Evolutionary conservation across 2,888 invertebrate species (phyloP).

Genomic region (Imbricaverruca yamaguchii): DNA sequence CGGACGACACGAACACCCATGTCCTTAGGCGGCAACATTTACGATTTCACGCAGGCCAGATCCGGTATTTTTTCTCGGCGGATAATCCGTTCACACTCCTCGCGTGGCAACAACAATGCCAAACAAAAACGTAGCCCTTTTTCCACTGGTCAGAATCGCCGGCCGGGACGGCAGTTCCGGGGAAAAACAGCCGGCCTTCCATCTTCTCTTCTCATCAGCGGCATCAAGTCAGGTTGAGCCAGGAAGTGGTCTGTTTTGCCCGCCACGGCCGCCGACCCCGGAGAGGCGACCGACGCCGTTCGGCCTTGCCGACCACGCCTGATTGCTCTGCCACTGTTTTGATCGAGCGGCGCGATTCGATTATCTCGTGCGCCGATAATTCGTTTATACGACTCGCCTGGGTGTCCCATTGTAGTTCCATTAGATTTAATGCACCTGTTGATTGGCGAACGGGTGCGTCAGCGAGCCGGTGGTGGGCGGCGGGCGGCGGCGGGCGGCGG

Average conservation of each 20-base stretch:
- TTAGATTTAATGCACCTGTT: slow-evolving; percentile 22
- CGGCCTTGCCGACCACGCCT: background rate
- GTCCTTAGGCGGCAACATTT: too few relatives aligned
- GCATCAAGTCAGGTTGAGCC: background rate
- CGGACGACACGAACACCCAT: too few relatives aligned
- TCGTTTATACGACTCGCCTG: slow-evolving; percentile 20
- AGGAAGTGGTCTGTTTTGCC: background rate
- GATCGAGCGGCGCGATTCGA: slow-evolving; percentile 13
- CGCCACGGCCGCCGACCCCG: background rate
- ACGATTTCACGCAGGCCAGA: too few relatives aligned
- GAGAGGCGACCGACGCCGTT: background rate
- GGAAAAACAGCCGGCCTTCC: background rate
- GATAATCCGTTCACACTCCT: background rate
- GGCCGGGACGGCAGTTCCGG: background rate
- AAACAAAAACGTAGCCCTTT: background rate
- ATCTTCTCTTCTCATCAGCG: background rate
- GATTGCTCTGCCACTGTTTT: slow-evolving; percentile 19
- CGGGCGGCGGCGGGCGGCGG: background rate
- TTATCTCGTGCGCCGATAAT: slow-evolving; percentile 21
- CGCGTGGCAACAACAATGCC: background rate
- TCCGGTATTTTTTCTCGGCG: background rate
- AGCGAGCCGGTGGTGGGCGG: background rate
- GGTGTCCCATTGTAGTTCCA: slow-evolving; percentile 21
- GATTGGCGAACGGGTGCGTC: background rate
- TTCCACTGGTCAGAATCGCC: background rate